Evolutionary conservation across 1,140 invertebrate species (phyloP), one percentile per base, ranked within the genome.

Genomic region (Ceratitis capitata): DNA sequence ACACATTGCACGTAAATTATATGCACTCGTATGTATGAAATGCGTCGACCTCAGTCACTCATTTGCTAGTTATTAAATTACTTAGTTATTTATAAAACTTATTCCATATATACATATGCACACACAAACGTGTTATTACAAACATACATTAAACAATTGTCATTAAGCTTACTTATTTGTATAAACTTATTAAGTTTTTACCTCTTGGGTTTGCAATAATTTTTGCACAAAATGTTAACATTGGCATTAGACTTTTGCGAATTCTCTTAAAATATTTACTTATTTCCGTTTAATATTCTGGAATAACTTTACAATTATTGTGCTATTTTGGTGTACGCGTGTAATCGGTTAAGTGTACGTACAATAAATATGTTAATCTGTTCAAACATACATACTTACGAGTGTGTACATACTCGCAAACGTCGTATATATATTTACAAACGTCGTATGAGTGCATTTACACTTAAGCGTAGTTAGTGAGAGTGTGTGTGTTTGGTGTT

Each of bases 141-240:
- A n/a, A n/a, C n/a, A 29, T 32, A 26, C 32, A 64, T 64, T n/a
- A 12, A 0, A 26, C 32, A 16, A 64, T n/a, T 35, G 23, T 23
- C 3, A 9, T 23, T 64, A 86, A 87, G 82, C 87, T 26, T 83
- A n/a, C 23, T n/a, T 58, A 78, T 61, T 88, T 86, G 85, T 87
- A 89, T 88, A 89, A 88, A 86, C 53, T 85, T 88, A 87, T 86
- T 86, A 87, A n/a, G n/a, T n/a, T n/a, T n/a, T n/a, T n/a, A n/a
- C n/a, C n/a, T n/a, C n/a, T n/a, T n/a, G n/a, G n/a, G 82, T 86
- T 84, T 29, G 19, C 16, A 53, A 35, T 23, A 83, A 51, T 16
- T 86, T 86, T 56, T 69, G 86, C 87, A 78, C 85, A 89, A 89
- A 89, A 89, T 89, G 89, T 89, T 89, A 89, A 89, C 89, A 89